These are phyloP conservation scores for Hoplostethus atlanticus DNA, from an alignment of 2,797 vertebrate species.

Conservation along the genomic window DNA sequence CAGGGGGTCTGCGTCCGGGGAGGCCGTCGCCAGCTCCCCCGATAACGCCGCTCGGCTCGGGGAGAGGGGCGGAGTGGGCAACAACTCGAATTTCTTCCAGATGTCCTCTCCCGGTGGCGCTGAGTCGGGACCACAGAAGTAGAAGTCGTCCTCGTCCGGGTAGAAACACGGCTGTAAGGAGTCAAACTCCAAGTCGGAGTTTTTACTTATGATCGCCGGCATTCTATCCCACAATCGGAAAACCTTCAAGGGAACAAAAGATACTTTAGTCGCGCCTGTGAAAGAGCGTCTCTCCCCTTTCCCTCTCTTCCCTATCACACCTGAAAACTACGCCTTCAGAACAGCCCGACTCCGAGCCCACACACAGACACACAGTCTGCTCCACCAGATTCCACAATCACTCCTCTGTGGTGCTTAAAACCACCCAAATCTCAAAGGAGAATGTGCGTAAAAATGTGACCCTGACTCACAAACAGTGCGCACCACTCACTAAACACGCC, in stretches of 20 bases:
- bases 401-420: slow-evolving; percentile 49
- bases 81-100: slow-evolving; percentile 99
- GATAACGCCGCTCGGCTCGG: slow-evolving; percentile 92
- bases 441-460: slow-evolving; percentile 70
- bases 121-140: slow-evolving; percentile 95
- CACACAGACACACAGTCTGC: slow-evolving; percentile 68
- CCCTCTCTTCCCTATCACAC: slow-evolving; percentile 48
- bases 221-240: slow-evolving; percentile 82
- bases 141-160: slow-evolving; percentile 98
- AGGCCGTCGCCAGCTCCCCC: slow-evolving; percentile 84
- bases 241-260: slow-evolving; percentile 66
- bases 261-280: slow-evolving; percentile 36
- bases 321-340: slow-evolving; percentile 56
- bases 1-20: slow-evolving; percentile 74
- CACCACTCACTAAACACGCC: slow-evolving; percentile 5
- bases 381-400: slow-evolving; percentile 45
- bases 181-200: slow-evolving; percentile 97
- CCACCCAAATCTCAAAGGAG: slow-evolving; percentile 60
- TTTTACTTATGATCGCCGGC: slow-evolving; percentile 94
- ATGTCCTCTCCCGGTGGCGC: slow-evolving; percentile 99
- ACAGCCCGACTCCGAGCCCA: slow-evolving; percentile 64
- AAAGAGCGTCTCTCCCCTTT: slow-evolving; percentile 25
- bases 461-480: slow-evolving; percentile 51
- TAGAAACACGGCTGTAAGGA: slow-evolving; percentile 98
- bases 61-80: slow-evolving; percentile 95